These are phyloP conservation scores for Diplodus sargus DNA, from an alignment of 2,797 vertebrate species.

Conservation along the genomic window DNA sequence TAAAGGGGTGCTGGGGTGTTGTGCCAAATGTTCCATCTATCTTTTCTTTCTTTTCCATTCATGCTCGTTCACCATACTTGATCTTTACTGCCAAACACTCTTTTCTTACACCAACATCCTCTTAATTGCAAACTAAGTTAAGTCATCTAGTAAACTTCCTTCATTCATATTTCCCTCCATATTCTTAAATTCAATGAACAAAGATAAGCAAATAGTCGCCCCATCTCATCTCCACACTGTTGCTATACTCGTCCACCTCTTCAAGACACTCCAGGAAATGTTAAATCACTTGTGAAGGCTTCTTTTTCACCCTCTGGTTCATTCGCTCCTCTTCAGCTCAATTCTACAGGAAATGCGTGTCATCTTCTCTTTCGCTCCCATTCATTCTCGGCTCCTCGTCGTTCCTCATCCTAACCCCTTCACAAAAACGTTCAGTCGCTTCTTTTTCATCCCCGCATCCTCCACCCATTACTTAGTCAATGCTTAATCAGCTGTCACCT, in stretches of 20 bases:
- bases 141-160: conserved; percentile 22
- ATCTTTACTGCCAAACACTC: conserved; percentile 2
- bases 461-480: conserved; percentile 60
- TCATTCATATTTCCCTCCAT: conserved; percentile 18
- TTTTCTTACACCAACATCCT: background rate
- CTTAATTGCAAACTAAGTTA: conserved; percentile 21
- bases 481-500: conserved; percentile 63
- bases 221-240: conserved; percentile 28
- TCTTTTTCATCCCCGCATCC: conserved; percentile 60
- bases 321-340: conserved; percentile 53
- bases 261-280: conserved; percentile 57
- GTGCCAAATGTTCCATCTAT: conserved; percentile 6
- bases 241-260: conserved; percentile 43
- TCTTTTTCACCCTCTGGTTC: conserved; percentile 42
- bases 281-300: conserved; percentile 55
- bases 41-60: background rate
- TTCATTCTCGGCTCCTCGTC: conserved; percentile 55
- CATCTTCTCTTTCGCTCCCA: conserved; percentile 58
- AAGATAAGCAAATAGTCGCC: conserved; percentile 29
- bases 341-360: conserved; percentile 51
- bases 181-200: conserved; percentile 14
- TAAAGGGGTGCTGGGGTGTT: background rate
- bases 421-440: conserved; percentile 62
- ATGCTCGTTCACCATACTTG: conserved; percentile 6
- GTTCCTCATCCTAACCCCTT: conserved; percentile 55